Base-by-base conservation (phyloP, 2,888 invertebrate genomes). In the Gibbula magus region DNA sequence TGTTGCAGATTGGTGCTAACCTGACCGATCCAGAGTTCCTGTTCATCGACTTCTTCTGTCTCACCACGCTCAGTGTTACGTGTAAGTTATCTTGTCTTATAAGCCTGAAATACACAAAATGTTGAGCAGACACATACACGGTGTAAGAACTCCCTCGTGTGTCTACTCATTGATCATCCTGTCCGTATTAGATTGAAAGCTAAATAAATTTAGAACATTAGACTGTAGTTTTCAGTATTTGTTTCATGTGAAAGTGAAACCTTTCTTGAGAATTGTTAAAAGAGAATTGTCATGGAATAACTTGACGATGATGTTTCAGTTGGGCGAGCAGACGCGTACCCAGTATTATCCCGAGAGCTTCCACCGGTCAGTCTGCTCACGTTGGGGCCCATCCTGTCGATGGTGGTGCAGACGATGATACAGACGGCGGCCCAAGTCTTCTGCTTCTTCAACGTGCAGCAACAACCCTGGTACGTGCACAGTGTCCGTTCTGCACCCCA, bases 1-100 rank as follows among this genome's bases (percentile, higher is more conserved):
- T 74, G 13, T 85, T 89, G 73, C 87, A 93, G 93, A 90, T 93
- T 79, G 96, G 97, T 87, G 90, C 92, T 29, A 93, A 93, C 83
- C 84, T 99, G 22, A 97, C 97, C 0, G 98, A 98, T 89, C 95
- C 96, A 90, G 96, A 98, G 91, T 99, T 96, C 91, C 94, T 98
- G 2, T 98, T 95, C 93, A 96, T 98, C 88, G 98, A 99, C 94
- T 94, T 99, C 84, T 96, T 96, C 82, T 94, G 98, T 22, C 97
- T 98, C 81, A 97, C 98, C 0, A 95, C 96, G 32, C 96, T 98
- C 89, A 97, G 98, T 0, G 96, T 97, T 91, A 97, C 98, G 91
- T 97, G 93, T 93, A 87, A 92, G 92, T 92, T 45, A 13, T 45
- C 10, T 45, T 45, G 3, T 7, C 35, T 35, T 35, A 35, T 5